Evolutionary conservation across 2,888 invertebrate species (phyloP).

Genomic region (Luperina nickerlii): DNA sequence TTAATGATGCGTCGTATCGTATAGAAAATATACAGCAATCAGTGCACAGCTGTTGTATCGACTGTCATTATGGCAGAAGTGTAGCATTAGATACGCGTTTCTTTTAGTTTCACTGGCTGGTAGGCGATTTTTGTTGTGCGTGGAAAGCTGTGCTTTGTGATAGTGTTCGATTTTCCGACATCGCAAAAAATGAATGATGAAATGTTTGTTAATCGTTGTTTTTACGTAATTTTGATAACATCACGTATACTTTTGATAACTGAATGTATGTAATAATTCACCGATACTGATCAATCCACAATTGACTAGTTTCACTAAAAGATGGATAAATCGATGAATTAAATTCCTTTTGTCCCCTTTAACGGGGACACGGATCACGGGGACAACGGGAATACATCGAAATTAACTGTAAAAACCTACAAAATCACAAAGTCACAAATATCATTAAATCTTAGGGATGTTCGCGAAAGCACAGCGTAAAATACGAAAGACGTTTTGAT

Average conservation of each 20-base stretch:
- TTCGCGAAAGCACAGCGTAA: background rate
- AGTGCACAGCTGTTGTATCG: constrained; percentile 77
- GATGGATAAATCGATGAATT: background rate
- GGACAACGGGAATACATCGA: too few species aligned
- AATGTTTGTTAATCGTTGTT: too few species aligned
- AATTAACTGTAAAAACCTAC: background rate
- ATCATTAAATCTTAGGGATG: background rate
- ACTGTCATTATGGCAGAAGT: constrained; percentile 65
- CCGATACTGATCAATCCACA: background rate
- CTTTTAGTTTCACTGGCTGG: constrained; percentile 62
- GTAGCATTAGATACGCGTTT: constrained; percentile 63
- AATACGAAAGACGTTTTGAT: background rate
- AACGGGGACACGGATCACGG: too few species aligned
- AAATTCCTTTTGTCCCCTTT: too few species aligned
- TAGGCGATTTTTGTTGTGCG: constrained; percentile 34
- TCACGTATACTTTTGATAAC: background rate
- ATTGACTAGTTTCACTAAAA: background rate
- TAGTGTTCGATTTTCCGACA: constrained; percentile 3
- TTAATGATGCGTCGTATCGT: constrained; percentile 78
- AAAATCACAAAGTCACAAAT: background rate
- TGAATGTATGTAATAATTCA: background rate
- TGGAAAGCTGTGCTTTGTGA: constrained; percentile 26
- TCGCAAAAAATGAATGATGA: background rate
- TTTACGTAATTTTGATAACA: background rate
- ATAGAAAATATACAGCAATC: constrained; percentile 85